Percentiles rank a stretch among this genome's conserved stretches.
These are phyloP conservation scores for Oryzias curvinotus DNA, from an alignment of 2,113 vertebrate genomes.

Conservation along the genomic window DNA sequence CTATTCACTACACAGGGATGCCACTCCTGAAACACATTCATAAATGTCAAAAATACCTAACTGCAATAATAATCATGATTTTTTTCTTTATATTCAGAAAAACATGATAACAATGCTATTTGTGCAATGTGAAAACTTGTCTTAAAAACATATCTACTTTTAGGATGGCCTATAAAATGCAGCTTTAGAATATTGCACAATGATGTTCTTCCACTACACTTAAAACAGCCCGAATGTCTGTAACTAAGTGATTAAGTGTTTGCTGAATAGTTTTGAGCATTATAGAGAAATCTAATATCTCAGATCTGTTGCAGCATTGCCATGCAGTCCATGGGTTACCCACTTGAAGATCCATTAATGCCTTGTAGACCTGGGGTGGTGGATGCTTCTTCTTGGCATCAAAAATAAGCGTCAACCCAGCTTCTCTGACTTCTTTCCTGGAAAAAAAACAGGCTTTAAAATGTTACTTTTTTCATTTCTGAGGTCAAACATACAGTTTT, in stretches of 20 bases:
- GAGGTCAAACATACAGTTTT: neutral
- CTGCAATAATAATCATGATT: too few relatives aligned
- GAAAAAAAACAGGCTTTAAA: neutral
- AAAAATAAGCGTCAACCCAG: constrained; percentile 80
- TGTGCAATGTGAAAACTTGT: too few relatives aligned
- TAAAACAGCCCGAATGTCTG: too few relatives aligned
- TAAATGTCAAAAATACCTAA: neutral
- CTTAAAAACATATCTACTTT: too few relatives aligned
- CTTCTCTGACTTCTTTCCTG: constrained; percentile 78
- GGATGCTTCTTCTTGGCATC: constrained; percentile 82
- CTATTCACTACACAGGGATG: constrained; percentile 66
- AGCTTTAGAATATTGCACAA: too few relatives aligned
- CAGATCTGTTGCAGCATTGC: constrained; percentile 2
- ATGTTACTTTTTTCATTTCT: neutral
- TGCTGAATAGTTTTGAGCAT: too few relatives aligned
- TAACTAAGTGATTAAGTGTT: too few relatives aligned
- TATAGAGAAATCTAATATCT: neutral
- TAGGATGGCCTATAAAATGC: too few relatives aligned
- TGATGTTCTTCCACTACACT: too few relatives aligned
- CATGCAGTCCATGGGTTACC: constrained; percentile 6
- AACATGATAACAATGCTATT: too few relatives aligned
- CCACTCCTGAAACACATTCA: constrained; percentile 60
- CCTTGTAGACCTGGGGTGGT: constrained; percentile 70
- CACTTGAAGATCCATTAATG: constrained; percentile 84
- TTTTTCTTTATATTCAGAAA: too few relatives aligned